phyloP scores from a whole-genome alignment of 2,113 vertebrate genomes.

The Oncorhynchus kisutch region DNA sequence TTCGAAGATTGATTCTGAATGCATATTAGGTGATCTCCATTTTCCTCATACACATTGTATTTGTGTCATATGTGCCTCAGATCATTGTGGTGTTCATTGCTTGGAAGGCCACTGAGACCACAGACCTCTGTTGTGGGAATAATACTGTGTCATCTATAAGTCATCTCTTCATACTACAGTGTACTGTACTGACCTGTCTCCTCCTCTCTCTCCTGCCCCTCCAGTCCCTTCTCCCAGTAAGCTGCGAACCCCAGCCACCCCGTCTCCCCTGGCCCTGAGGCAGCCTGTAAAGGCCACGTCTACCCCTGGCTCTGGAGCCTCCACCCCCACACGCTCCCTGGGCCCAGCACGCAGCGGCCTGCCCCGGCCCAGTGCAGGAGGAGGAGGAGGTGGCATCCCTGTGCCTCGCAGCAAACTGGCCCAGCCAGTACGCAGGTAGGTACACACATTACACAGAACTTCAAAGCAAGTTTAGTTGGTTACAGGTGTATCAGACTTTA shows the following conservation, averaged over 20 bases:
- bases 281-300: constrained; percentile 91
- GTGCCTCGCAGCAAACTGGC: constrained; percentile 96
- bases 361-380: constrained; percentile 85
- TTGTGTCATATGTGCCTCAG: constrained; percentile 14
- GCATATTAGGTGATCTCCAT: constrained; percentile 5
- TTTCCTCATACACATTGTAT: neutral
- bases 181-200: constrained; percentile 15
- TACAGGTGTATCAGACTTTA: neutral
- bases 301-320: constrained; percentile 78
- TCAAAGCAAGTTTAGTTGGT: neutral
- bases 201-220: constrained; percentile 52
- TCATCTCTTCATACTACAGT: neutral
- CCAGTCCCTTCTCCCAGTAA: constrained; percentile 96
- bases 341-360: constrained; percentile 85
- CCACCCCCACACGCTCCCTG: constrained; percentile 85
- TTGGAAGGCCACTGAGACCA: neutral
- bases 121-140: neutral
- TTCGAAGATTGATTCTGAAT: constrained; percentile 14
- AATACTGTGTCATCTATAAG: neutral
- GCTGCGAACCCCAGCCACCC: constrained; percentile 86
- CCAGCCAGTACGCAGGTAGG: constrained; percentile 92
- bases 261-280: constrained; percentile 90
- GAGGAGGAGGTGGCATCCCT: constrained; percentile 81
- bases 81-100: constrained; percentile 10
- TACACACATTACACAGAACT: neutral